Base-by-base conservation (phyloP, 1,140 invertebrate species). In the Tribolium madens region DNA sequence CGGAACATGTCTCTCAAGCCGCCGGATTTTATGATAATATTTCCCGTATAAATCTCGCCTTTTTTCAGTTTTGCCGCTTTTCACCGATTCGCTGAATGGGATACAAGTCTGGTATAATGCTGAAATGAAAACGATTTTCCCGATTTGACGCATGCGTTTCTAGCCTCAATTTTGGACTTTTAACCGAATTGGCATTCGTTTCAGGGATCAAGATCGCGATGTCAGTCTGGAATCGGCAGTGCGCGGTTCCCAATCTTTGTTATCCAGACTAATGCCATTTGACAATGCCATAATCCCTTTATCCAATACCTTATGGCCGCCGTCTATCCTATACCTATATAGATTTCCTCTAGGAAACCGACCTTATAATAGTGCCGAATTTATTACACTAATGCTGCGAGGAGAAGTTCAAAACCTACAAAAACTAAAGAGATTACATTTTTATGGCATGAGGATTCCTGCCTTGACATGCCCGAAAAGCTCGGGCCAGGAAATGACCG, bases 201-300 rank as follows among this genome's bases (percentile, higher is more conserved):
- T 72, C 70, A 72, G 50, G 70, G 70, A 72, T 72, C 70, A 72
- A 72, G 70, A 52, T 50, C 47, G 47, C 48, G 70, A 46, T 72
- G 70, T 72, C 70, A 72, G 70, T 72, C 70, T 71, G 68, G 31
- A 52, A 26, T 72, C 46, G 70, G 50, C 46, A 13, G 13, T 68
- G 69, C 50, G 46, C 71, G 60, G 57, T 46, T 72, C 74, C 57
- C 77, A 78, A 76, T 78, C 77, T 78, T 78, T 78, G 77, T 78
- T 78, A 78, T 78, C 77, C 77, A 68, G 48, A 68, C 74, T 78
- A 78, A 78, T 78, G 77, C 77, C 69, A 69, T 78, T 76, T 78
- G 77, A 78, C 77, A 78, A 78, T 76, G 77, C 64, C 74, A 71
- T 78, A 78, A 78, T 78, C 77, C 77, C 18, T 71, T 78, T 73